Conservation (phyloP, 1,140 invertebrate genomes). For the Zaprionus gabonicus region DNA sequence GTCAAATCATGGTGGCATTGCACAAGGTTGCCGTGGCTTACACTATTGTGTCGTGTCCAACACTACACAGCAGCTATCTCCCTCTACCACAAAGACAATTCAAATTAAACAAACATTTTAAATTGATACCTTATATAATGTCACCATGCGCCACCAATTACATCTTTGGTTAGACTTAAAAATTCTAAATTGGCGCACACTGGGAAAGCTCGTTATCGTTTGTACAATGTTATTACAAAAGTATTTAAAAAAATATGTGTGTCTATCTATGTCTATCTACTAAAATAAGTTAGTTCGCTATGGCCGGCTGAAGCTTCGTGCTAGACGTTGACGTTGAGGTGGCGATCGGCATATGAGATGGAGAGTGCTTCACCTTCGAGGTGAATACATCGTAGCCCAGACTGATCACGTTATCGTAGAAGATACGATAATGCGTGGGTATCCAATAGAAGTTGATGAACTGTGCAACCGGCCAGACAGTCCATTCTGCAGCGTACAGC, state of each 20-base stretch:
- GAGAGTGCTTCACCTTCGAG: slow-evolving; percentile 93
- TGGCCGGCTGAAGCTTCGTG: slow-evolving; percentile 44
- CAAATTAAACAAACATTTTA: neutral
- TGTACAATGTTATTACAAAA: slow-evolving; percentile 24
- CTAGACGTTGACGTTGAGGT: slow-evolving; percentile 46
- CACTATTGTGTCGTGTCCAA: no score
- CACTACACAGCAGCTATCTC: neutral
- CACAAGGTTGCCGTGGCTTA: neutral
- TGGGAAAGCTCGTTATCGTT: slow-evolving; percentile 5
- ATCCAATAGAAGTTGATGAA: slow-evolving; percentile 95
- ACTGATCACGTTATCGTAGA: slow-evolving; percentile 96
- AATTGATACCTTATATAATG: neutral
- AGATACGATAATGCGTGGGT: slow-evolving; percentile 92
- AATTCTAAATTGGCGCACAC: slow-evolving; percentile 6
- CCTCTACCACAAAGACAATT: neutral
- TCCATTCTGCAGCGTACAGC: slow-evolving; percentile 92
- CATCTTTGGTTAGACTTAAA: slow-evolving; percentile 15
- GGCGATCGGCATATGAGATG: slow-evolving; percentile 43
- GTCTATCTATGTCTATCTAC: neutral
- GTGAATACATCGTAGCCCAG: slow-evolving; percentile 96
- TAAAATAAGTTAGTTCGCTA: slow-evolving; percentile 21
- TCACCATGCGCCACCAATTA: neutral
- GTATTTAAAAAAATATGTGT: slow-evolving; percentile 20
- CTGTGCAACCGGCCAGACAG: slow-evolving; percentile 93
- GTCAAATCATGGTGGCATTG: slow-evolving; percentile 4